phyloP scores from a whole-genome alignment of 2,888 invertebrate genomes.

The Argyresthia goedartella region DNA sequence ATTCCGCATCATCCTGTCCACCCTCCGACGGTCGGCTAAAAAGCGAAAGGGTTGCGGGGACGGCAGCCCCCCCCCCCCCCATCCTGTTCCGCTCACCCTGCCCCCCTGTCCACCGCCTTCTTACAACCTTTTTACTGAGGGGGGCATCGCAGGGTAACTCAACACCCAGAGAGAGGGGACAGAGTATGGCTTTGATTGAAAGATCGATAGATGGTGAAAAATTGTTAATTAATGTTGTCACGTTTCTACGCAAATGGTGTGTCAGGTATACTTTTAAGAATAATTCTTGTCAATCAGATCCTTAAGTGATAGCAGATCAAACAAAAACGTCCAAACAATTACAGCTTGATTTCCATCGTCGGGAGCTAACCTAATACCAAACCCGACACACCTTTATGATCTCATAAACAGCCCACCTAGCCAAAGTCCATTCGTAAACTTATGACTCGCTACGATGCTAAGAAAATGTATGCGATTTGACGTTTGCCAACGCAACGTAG shows the following conservation, averaged over 20 bases:
- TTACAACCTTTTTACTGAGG: constrained; percentile 69
- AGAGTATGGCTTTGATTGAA: background rate
- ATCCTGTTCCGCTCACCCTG: constrained; percentile 14
- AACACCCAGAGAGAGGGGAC: background rate
- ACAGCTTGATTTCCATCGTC: no score
- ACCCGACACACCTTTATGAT: no score
- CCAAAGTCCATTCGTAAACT: no score
- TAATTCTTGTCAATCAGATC: no score
- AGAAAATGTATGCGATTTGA: no score
- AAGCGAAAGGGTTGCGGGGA: constrained; percentile 70
- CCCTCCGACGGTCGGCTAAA: constrained; percentile 40
- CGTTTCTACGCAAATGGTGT: background rate
- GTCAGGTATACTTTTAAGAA: no score
- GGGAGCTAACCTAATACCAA: no score
- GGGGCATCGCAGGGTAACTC: constrained; percentile 36
- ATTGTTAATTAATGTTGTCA: background rate
- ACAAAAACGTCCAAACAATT: no score
- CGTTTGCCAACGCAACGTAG: no score
- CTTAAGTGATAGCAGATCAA: no score
- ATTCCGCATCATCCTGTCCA: constrained; percentile 37
- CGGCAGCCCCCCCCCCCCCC: constrained; percentile 45
- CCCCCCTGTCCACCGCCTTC: constrained; percentile 62
- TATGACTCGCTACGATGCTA: no score
- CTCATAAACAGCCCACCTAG: no score
- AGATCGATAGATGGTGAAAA: background rate